These are phyloP conservation scores for Scaptodrosophila latifasciaeformis DNA, from an alignment of 2,888 invertebrate genomes.

Conservation along the genomic window DNA sequence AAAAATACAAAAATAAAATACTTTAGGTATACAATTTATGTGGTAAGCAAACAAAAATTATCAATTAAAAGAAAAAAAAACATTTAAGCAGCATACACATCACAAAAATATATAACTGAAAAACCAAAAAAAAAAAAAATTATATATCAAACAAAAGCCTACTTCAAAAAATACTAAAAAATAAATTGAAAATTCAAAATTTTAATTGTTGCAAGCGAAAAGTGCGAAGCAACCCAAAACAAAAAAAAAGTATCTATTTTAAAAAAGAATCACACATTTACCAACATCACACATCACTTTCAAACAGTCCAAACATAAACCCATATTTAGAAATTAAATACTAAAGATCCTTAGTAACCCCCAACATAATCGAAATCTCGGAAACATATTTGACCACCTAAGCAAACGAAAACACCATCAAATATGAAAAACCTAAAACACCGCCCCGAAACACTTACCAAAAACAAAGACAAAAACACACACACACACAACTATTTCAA, in stretches of 20 bases:
- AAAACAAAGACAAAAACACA: constrained; percentile 27
- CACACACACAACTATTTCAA: constrained; percentile 47
- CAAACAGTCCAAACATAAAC: constrained; percentile 10
- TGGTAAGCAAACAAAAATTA: constrained; percentile 42
- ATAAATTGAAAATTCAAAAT: constrained; percentile 64
- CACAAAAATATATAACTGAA: constrained; percentile 22
- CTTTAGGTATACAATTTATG: constrained; percentile 60
- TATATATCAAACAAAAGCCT: constrained; percentile 39
- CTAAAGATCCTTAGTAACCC: constrained; percentile 1
- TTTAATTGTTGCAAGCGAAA: constrained; percentile 69
- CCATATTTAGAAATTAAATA: neutral
- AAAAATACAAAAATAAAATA: constrained; percentile 48
- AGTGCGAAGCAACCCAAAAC: no score
- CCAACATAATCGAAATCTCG: constrained; percentile 10
- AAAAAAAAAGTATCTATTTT: constrained; percentile 45
- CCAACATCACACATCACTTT: constrained; percentile 18
- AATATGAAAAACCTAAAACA: constrained; percentile 25
- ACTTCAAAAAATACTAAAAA: constrained; percentile 24
- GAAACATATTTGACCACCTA: constrained; percentile 40
- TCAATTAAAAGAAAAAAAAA: constrained; percentile 10
- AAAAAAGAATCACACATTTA: constrained; percentile 38
- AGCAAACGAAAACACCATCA: constrained; percentile 9
- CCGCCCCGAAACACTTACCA: constrained; percentile 5
- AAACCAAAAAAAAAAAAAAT: constrained; percentile 12
- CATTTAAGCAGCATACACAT: constrained; percentile 27